Base-by-base conservation (phyloP, 2,888 invertebrate genomes). In the Candidula unifasciata region DNA sequence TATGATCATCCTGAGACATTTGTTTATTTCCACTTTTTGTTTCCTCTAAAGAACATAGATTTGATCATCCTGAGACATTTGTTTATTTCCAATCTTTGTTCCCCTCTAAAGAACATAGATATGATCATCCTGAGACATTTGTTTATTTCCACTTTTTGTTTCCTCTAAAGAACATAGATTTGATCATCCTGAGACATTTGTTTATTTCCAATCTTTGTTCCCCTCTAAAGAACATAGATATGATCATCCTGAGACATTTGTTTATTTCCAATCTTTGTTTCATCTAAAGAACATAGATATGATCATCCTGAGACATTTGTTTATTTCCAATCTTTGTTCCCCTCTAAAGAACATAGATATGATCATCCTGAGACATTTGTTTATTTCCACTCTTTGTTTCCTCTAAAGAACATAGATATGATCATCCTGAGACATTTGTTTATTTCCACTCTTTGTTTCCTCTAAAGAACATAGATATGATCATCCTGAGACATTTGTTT, bases 41-140 rank as follows among this genome's bases (percentile, higher is more conserved):
- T 73, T 21, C 21, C 3, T 35, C 33, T 27, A 37, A 16, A 81
- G 81, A 30, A 73, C 16, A 1, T 30, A 2, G 73, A 69, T 37
- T 76, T 82, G 82, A n/a, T n/a, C n/a, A 44, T 6, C 44, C 44
- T 44, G 44, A 44, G 8, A 71, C 71, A n/a, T n/a, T 33, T 54
- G 30, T 33, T 54, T 21, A 16, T 54, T 27, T 6, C 3, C 3
- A 5, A 3, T 77, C 16, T 77, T 27, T 18, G 10, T 37, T 73
- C n/a, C 6, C 21, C 3, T 35, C 33, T 27, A 37, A 16, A 81
- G 81, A 30, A 73, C 16, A 1, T 30, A 2, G 73, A 69, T 37
- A 82, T 82, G 82, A n/a, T n/a, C n/a, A 44, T 6, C 44, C 44
- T 44, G 44, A 44, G 8, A 71, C 71, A n/a, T n/a, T 33, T 54